phyloP scores from a whole-genome alignment of 1,140 invertebrate genomes.

The Littorina saxatilis region DNA sequence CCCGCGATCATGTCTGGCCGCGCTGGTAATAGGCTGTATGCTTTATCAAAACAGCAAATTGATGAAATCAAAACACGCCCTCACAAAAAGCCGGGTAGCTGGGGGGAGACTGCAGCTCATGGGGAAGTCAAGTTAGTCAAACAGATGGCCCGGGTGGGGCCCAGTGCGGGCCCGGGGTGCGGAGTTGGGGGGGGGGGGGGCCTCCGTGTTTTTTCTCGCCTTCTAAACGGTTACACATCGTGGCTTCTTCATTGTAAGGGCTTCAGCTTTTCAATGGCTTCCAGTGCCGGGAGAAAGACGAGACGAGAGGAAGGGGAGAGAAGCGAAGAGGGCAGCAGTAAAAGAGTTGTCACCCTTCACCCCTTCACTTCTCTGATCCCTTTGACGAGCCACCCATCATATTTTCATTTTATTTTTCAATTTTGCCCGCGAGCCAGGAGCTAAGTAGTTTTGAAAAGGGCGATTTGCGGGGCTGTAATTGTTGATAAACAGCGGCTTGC shows the following conservation, averaged over 20 bases:
- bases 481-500: background rate
- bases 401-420: background rate
- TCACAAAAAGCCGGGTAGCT: background rate
- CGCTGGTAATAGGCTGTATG: slow-evolving; percentile 40
- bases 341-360: background rate
- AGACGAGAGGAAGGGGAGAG: no score
- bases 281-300: background rate
- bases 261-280: background rate
- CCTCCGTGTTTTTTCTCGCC: slow-evolving; percentile 29
- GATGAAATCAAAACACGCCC: slow-evolving; percentile 46
- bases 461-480: background rate
- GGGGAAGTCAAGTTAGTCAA: slow-evolving; percentile 25
- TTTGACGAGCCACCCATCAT: background rate
- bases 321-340: no score
- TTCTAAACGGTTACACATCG: slow-evolving; percentile 33
- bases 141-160: background rate
- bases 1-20: slow-evolving; percentile 3
- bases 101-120: background rate
- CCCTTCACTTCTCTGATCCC: background rate
- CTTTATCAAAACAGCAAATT: slow-evolving; percentile 48
- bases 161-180: background rate
- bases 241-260: slow-evolving; percentile 1
- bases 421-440: background rate
- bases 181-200: no score
- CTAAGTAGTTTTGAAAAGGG: slow-evolving; percentile 9